Evolutionary conservation across 92 coral and sea anemone genomes (phyloP).

Genomic region (Siderastrea radians): DNA sequence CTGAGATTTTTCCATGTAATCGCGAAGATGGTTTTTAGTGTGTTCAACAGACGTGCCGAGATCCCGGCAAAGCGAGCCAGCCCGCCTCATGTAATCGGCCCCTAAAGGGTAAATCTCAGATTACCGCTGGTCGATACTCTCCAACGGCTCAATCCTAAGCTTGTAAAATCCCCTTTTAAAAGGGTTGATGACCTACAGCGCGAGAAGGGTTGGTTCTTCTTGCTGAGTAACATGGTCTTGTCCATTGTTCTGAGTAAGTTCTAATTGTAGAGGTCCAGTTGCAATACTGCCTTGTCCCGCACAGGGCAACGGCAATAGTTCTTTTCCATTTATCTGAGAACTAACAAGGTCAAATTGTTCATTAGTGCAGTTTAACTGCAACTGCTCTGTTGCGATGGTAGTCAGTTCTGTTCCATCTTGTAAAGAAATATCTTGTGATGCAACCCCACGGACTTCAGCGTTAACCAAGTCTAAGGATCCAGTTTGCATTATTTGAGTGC

Average conservation of each 20-base stretch:
- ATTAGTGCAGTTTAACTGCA: conserved; percentile 21
- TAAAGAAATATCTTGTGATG: neutral
- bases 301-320: conserved; percentile 11
- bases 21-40: too few species aligned
- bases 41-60: too few species aligned
- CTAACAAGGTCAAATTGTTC: conserved; percentile 14
- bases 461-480: neutral
- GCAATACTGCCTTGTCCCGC: neutral
- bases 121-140: too few species aligned
- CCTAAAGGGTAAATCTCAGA: too few species aligned
- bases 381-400: conserved; percentile 18
- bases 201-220: conserved; percentile 9
- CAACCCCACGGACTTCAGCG: neutral
- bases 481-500: neutral
- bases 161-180: too few species aligned
- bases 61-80: too few species aligned
- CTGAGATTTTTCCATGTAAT: too few species aligned
- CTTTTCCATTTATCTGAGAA: conserved; percentile 15
- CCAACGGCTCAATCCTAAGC: too few species aligned
- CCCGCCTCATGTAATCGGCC: too few species aligned
- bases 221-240: neutral
- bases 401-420: conserved; percentile 13
- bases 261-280: neutral
- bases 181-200: neutral
- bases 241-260: conserved; percentile 21